Base-by-base conservation (phyloP, 2,888 invertebrate species). In the Leuctra nigra region DNA sequence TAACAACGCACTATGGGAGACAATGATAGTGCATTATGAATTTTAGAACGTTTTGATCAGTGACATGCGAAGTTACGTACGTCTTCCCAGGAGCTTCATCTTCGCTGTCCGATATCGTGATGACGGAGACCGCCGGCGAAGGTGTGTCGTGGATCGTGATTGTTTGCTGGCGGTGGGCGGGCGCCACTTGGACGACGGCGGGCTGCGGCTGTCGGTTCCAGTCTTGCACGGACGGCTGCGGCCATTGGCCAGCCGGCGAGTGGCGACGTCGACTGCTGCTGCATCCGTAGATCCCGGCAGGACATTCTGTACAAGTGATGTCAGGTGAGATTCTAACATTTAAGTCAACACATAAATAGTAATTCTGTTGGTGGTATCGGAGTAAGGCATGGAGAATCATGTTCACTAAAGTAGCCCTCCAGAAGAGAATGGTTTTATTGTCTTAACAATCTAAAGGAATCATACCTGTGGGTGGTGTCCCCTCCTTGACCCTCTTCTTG, bases 71-170 rank as follows among this genome's bases (percentile, higher is more conserved):
- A n/a, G n/a, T n/a, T n/a, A 57, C 58, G 58, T 62, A 64, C 66
- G 66, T 65, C 54, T 73, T 74, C n/a, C 68, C 76, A 7, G 76
- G 75, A 55, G 80, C 76, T 67, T 96, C 95, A 69, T 95, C 95
- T 69, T 95, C 95, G 65, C 93, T 94, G 70, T 96, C 96, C 16
- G 91, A 91, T 67, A 94, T 93, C 39, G 95, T 96, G 68, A 97
- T 96, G 65, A 96, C 93, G 56, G 94, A 91, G 52, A 91, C 92
- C 44, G 93, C 88, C 2, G 95, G 95, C 25, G 94, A 94, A 1
- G 96, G 96, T 23, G 96, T 93, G 73, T 95, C 95, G 63, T 91
- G 84, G 66, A 96, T 95, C 56, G 95, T 94, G 69, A 96, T 95
- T 14, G 94, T 94, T 68, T 91, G 93, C 65, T 87, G 86, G 46